Percentiles rank a stretch among this genome's conserved stretches.
phyloP scores from a whole-genome alignment of 2,888 invertebrate species.

The Matsumyia berberina region DNA sequence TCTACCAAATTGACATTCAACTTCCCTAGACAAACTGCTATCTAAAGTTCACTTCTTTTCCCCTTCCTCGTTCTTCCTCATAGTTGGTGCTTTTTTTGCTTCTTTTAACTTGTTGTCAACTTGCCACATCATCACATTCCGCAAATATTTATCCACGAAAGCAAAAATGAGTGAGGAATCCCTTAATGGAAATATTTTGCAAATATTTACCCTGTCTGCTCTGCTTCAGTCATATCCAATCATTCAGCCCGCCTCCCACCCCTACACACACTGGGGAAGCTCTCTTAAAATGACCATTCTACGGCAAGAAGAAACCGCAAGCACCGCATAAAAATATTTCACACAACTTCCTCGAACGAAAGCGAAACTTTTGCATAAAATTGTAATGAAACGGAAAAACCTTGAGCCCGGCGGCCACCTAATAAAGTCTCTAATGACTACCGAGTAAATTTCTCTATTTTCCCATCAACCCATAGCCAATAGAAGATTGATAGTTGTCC shows the following conservation, averaged over 20 bases:
- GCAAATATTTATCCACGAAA: slow-evolving; percentile 62
- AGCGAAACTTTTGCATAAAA: slow-evolving; percentile 43
- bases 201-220: slow-evolving; percentile 59
- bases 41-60: slow-evolving; percentile 12
- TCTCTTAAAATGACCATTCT: slow-evolving; percentile 32
- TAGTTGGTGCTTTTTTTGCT: background rate
- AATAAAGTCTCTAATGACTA: slow-evolving; percentile 42
- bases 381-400: slow-evolving; percentile 44
- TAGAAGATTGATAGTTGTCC: slow-evolving; percentile 33
- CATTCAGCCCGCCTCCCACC: slow-evolving; percentile 9
- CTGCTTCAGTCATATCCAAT: slow-evolving; percentile 21
- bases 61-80: background rate
- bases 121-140: slow-evolving; percentile 66
- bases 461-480: slow-evolving; percentile 13
- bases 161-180: slow-evolving; percentile 55
- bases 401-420: slow-evolving; percentile 22
- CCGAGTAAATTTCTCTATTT: slow-evolving; percentile 3
- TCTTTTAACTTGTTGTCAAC: slow-evolving; percentile 48
- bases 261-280: slow-evolving; percentile 25
- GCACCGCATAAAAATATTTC: slow-evolving; percentile 28
- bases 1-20: slow-evolving; percentile 21
- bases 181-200: slow-evolving; percentile 68
- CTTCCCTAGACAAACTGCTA: slow-evolving; percentile 8
- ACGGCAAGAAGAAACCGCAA: slow-evolving; percentile 27
- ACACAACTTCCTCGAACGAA: slow-evolving; percentile 25